These are phyloP conservation scores for Anthoptus insignis DNA, from an alignment of 2,888 invertebrate genomes.

Conservation along the genomic window DNA sequence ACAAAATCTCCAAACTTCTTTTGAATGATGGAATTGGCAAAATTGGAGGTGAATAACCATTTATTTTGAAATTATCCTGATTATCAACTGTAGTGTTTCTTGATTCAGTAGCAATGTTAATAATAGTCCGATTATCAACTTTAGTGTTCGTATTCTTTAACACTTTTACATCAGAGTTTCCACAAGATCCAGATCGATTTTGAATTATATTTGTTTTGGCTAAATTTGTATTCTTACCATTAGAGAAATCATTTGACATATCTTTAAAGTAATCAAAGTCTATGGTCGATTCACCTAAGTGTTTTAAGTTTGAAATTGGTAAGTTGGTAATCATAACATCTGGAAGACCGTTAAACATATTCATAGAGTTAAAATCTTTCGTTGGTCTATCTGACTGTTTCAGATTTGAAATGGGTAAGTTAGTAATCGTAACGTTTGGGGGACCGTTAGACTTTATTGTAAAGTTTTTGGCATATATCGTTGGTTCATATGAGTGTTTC, in stretches of 20 bases:
- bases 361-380: background rate
- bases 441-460: background rate
- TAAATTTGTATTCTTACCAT: too few relatives aligned
- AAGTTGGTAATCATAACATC: too few relatives aligned
- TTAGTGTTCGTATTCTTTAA: too few relatives aligned
- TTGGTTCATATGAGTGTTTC: background rate
- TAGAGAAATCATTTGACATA: too few relatives aligned
- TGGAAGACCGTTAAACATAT: too few relatives aligned
- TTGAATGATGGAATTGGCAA: conserved; percentile 67
- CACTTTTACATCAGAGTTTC: too few relatives aligned
- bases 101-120: background rate
- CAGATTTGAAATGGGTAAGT: too few relatives aligned
- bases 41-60: conserved; percentile 67
- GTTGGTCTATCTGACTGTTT: too few relatives aligned
- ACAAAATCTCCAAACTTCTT: conserved; percentile 50
- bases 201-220: too few relatives aligned
- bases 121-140: background rate
- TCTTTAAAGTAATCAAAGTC: background rate
- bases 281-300: too few relatives aligned
- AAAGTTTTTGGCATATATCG: background rate
- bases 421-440: background rate
- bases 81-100: background rate
- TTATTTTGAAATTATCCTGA: conserved; percentile 10
- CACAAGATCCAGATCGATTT: too few relatives aligned
- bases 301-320: too few relatives aligned